Base-by-base conservation (phyloP, 53 echinoderm and acorn worm genomes). In the Antedon mediterranea region DNA sequence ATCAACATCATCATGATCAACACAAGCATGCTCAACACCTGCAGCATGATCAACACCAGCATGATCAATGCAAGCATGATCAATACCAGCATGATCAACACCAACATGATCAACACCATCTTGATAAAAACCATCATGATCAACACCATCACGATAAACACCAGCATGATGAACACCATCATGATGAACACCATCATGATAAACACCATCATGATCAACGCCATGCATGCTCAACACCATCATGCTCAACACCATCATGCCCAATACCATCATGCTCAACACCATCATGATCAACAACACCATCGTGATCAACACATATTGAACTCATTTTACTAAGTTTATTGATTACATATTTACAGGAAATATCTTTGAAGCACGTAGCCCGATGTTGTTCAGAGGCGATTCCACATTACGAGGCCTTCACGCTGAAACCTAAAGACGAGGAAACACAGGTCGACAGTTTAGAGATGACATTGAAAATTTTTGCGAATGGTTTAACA, bases 331-430 rank as follows among this genome's bases (percentile, higher is more conserved):
- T 5, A 28, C 32, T 0, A 28, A 77, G 33, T 13, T 41, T 41
- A 41, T 41, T 41, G 41, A 41, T 41, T 41, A 41, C 13, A 7
- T 13, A 41, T 41, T 13, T 5, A 7, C 13, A 41, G 41, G 13
- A 41, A 5, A 13, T 41, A 5, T 5, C 5, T 41, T 5, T 41
- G 41, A 41, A 5, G 5, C 57, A 57, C 23, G 20, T 26, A 11
- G 57, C 23, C 20, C 9, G 84, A 28, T 84, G 84, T 37, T 78
- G 78, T 78, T 84, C 79, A 0, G 84, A 84, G 13, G 79, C 74
- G 18, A 31, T 84, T 31, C 79, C 84, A 5, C 71, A 78, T 32
- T 84, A 79, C 27, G 84, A 79, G 37, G 79, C 79, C 4, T 79
- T 84, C 72, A 71, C 79, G 6, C 30, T 84, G 32, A 84, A 79